A percentile compares a stretch with the other conserved stretches of the same genome.
Conservation (phyloP, 2,113 vertebrate species). For the Arothron firmamentum region DNA sequence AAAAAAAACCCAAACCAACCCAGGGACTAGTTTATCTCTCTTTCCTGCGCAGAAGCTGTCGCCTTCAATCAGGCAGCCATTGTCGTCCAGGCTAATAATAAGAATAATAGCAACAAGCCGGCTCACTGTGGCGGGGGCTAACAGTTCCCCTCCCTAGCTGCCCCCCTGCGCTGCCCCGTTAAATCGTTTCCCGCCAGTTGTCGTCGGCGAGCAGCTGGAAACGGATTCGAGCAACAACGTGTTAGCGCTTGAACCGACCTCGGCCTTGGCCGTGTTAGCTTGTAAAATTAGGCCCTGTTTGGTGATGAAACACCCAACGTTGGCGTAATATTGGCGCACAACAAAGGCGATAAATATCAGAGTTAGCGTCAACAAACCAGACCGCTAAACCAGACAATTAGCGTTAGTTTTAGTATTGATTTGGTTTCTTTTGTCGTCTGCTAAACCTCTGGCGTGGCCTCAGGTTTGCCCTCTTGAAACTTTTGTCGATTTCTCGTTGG, state of each 20-base stretch:
- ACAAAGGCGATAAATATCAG: too few relatives aligned
- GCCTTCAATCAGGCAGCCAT: constrained; percentile 43
- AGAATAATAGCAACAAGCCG: constrained; percentile 29
- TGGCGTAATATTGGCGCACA: too few relatives aligned
- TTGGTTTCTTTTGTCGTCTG: not conserved
- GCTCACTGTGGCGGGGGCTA: constrained; percentile 32
- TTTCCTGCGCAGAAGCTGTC: constrained; percentile 47
- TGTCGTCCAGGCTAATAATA: constrained; percentile 42
- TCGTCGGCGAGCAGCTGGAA: not conserved
- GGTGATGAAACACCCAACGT: too few relatives aligned
- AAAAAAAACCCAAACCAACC: not conserved
- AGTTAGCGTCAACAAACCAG: too few relatives aligned
- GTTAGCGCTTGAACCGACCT: constrained; percentile 50
- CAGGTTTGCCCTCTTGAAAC: too few relatives aligned
- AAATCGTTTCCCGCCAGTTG: constrained; percentile 63
- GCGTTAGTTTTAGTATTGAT: too few relatives aligned
- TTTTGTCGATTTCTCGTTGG: too few relatives aligned
- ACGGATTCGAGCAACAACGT: constrained; percentile 34
- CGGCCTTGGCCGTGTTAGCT: constrained; percentile 4
- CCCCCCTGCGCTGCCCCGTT: constrained; percentile 19
- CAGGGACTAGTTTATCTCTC: constrained; percentile 43
- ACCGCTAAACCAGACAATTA: too few relatives aligned
- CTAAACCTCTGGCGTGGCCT: too few relatives aligned
- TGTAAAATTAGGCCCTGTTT: too few relatives aligned
- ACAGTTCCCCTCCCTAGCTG: not conserved